Conservation (phyloP, 2,888 invertebrate genomes). For the Tillus elongatus region DNA sequence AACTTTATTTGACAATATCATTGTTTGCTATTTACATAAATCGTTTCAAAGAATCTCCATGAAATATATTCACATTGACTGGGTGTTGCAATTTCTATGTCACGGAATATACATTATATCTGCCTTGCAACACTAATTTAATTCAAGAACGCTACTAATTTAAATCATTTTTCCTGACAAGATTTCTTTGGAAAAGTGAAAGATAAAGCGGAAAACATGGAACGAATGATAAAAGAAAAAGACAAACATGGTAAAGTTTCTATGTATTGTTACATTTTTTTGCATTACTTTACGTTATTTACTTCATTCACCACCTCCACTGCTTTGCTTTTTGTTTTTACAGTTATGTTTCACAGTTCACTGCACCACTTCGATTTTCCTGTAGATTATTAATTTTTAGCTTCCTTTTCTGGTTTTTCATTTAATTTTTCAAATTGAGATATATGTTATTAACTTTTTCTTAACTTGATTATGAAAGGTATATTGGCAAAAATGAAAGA, state of each 20-base stretch:
- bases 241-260: conserved; percentile 76
- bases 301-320: conserved; percentile 4
- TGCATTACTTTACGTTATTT: conserved; percentile 7
- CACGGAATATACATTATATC: too few species aligned
- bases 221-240: conserved; percentile 83
- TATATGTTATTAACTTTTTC: conserved; percentile 1
- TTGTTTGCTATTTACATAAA: too few species aligned
- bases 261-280: conserved; percentile 8
- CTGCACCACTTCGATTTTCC: too few species aligned
- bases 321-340: neutral
- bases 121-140: too few species aligned
- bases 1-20: too few species aligned
- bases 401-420: neutral
- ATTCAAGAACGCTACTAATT: too few species aligned
- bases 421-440: neutral
- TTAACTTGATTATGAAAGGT: conserved; percentile 51
- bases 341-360: too few species aligned
- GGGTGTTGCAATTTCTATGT: too few species aligned
- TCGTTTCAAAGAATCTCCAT: too few species aligned
- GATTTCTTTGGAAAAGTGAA: conserved; percentile 96
- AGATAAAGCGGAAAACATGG: conserved; percentile 91
- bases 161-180: too few species aligned
- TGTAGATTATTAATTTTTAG: neutral
- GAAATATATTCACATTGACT: too few species aligned
- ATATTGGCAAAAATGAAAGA: conserved; percentile 94